Conservation (phyloP, 2,797 vertebrate species). For the Siniperca obscura region DNA sequence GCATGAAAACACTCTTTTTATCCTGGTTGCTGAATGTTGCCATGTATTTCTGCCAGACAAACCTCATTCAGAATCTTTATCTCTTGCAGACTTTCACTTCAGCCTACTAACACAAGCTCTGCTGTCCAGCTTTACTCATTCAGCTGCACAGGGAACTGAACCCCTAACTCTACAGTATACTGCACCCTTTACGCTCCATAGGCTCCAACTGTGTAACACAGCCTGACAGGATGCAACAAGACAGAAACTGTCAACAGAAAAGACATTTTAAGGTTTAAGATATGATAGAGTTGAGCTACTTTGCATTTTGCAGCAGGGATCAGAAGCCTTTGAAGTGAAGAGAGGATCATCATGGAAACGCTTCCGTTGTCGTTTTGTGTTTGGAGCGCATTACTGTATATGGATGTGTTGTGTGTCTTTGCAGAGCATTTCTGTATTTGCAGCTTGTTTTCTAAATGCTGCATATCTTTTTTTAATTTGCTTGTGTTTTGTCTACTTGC, state of each 20-base stretch:
- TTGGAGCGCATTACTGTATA: too few species aligned
- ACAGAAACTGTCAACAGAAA: not conserved
- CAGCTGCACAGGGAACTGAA: not conserved
- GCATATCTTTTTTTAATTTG: too few species aligned
- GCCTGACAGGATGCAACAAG: conserved; percentile 5
- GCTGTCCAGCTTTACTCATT: not conserved
- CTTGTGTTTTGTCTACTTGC: too few species aligned
- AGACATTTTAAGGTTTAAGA: conserved; percentile 4
- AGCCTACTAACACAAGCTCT: not conserved
- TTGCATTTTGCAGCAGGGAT: conserved; percentile 21
- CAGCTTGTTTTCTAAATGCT: too few species aligned
- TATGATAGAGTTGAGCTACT: conserved; percentile 13
- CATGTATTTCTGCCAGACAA: not conserved
- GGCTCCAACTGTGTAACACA: not conserved
- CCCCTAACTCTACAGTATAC: not conserved
- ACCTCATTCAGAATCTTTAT: not conserved
- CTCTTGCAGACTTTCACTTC: not conserved
- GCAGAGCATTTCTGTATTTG: too few species aligned
- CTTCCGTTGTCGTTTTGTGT: too few species aligned
- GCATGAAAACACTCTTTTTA: not conserved
- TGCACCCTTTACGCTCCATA: not conserved
- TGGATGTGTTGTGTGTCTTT: too few species aligned
- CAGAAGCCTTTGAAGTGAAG: conserved; percentile 17
- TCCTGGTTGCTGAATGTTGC: not conserved
- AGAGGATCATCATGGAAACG: conserved; percentile 8